Evolutionary conservation across 2,113 vertebrate genomes (phyloP).

Genomic region (Hyperoodon ampullatus): DNA sequence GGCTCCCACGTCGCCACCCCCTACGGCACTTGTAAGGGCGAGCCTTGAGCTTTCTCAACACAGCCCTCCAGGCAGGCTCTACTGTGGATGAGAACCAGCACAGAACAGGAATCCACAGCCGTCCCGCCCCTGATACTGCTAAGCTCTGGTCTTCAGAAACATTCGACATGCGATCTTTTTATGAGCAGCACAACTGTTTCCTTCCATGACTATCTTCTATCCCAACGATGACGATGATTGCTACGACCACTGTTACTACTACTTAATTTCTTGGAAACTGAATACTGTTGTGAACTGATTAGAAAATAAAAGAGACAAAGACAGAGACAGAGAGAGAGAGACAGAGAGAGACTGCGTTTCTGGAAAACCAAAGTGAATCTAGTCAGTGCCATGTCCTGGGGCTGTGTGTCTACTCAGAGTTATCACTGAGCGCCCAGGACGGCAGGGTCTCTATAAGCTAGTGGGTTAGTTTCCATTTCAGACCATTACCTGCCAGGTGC

Average conservation of each 20-base stretch:
- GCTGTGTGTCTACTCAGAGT: rapidly evolving
- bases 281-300: rapidly evolving
- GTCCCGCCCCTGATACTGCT: rapidly evolving
- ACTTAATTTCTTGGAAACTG: neutral
- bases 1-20: rapidly evolving
- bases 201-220: rapidly evolving
- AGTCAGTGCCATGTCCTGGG: rapidly evolving
- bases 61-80: neutral
- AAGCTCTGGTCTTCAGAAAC: neutral
- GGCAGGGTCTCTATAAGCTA: rapidly evolving
- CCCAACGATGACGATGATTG: rapidly evolving
- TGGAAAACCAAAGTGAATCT: neutral
- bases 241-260: rapidly evolving
- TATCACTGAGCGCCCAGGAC: rapidly evolving
- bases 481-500: neutral
- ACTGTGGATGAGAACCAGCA: rapidly evolving
- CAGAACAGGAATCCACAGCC: rapidly evolving
- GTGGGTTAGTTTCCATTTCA: rapidly evolving
- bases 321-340: neutral
- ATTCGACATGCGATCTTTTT: rapidly evolving
- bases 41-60: neutral
- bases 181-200: too few relatives aligned
- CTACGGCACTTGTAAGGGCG: rapidly evolving
- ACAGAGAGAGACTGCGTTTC: neutral
- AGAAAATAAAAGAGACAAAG: neutral